Percentiles rank a stretch among this genome's conserved stretches.
Conservation (phyloP, 2,797 vertebrate genomes). For the Phaenicophaeus curvirostris region DNA sequence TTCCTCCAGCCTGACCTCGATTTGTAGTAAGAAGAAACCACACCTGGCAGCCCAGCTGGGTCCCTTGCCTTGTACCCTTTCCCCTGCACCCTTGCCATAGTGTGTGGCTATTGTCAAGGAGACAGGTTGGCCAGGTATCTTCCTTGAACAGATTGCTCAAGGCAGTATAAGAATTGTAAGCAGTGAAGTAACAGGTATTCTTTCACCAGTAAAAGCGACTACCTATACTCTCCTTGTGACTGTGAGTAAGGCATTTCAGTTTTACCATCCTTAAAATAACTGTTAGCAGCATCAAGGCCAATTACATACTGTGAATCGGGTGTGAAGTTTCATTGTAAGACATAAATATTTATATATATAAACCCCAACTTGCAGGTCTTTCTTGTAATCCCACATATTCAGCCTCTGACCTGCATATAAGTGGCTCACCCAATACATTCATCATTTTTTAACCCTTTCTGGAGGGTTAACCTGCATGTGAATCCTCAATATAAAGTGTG, state of each 20-base stretch:
- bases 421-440: background rate
- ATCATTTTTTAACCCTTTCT: slow-evolving; percentile 28
- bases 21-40: background rate
- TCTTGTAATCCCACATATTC: background rate
- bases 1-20: background rate
- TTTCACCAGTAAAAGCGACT: background rate
- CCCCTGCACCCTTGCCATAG: background rate
- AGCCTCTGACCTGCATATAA: background rate
- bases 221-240: background rate
- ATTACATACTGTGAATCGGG: background rate
- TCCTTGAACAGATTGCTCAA: background rate
- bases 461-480: background rate
- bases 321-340: background rate
- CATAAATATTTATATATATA: background rate
- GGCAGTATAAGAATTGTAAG: background rate
- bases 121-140: background rate
- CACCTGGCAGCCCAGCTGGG: background rate
- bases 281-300: background rate
- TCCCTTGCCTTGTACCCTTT: background rate
- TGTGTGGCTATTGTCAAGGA: background rate
- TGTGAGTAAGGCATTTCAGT: background rate
- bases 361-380: background rate
- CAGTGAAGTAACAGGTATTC: background rate
- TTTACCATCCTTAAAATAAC: background rate
- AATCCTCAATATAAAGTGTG: background rate